Evolutionary conservation across 2,113 vertebrate species (phyloP), one percentile per base, ranked within the genome.

Genomic region (Fregetta grallaria): DNA sequence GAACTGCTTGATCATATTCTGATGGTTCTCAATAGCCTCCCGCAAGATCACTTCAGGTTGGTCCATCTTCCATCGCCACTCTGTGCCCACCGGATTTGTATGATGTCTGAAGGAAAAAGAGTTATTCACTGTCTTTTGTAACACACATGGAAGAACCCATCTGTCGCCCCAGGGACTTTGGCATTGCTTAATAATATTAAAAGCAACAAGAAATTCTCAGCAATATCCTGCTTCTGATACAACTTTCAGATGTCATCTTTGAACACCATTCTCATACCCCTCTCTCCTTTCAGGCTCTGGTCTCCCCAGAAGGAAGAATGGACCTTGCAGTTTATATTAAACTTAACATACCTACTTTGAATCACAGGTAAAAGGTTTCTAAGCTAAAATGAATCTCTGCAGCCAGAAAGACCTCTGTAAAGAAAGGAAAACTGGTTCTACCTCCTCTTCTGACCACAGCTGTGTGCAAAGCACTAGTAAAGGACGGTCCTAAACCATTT

Each of bases 41-140:
- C 98, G 96, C 72, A 99, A 95, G 97, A 99, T 99, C 87, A 98
- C 89, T 89, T 99, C 99, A 2, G 99, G 99, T 19, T 98, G 98
- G 97, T 99, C 99, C 99, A 99, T 99, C 93, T 99, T 99, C 99
- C 99, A 99, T 36, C 97, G 98, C 99, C 99, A 99, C 92, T 99
- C 99, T 0, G 99, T 99, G 66, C 99, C 99, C 96, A 99, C 99
- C 0, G 99, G 99, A 91, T 99, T 99, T 26, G 99, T 99, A 94
- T 99, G 99, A 90, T 99, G 99, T 63, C 99, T 99, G 84, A 45
- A 44, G 62, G 55, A 66, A 97, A 97, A 17, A 59, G 10, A 42
- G 49, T 36, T 49, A 79, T 27, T 36, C 18, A 17, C 14, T 68
- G 45, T 3, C 4, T 1, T 19, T 10, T 30, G 44, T 11, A 53